phyloP scores from a whole-genome alignment of 2,113 vertebrate species.

The Semicossyphus pulcher region DNA sequence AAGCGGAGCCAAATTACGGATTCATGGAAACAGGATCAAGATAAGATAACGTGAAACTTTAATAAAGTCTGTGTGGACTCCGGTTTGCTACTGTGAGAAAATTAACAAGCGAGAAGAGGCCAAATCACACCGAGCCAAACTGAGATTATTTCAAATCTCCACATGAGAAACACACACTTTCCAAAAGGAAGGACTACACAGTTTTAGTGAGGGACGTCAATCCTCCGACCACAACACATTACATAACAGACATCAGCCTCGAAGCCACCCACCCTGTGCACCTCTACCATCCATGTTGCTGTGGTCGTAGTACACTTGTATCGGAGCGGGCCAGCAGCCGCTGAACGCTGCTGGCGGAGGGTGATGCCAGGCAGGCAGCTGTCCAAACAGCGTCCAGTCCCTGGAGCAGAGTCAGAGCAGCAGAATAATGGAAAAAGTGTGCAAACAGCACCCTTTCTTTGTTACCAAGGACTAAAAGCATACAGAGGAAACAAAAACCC shows the following conservation, averaged over 20 bases:
- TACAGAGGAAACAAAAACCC: conserved; percentile 57
- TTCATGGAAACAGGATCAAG: conserved; percentile 17
- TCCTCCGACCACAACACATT: conserved; percentile 1
- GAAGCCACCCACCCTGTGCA: conserved; percentile 42
- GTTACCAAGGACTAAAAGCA: conserved; percentile 63
- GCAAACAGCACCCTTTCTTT: conserved; percentile 62
- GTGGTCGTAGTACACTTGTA: conserved; percentile 48
- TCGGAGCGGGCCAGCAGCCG: conserved; percentile 25
- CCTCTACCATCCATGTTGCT: conserved; percentile 27
- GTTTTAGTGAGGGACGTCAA: conserved; percentile 5
- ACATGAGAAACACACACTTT: not conserved
- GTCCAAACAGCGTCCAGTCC: conserved; percentile 79
- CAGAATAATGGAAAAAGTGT: conserved; percentile 72
- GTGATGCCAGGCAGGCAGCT: conserved; percentile 77
- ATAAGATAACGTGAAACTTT: conserved; percentile 3
- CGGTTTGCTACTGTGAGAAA: conserved; percentile 3
- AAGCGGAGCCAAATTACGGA: not conserved
- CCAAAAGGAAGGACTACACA: not conserved
- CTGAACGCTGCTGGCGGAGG: conserved; percentile 47
- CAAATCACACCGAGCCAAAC: not conserved
- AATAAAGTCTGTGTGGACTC: not conserved
- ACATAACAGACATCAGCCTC: conserved; percentile 16
- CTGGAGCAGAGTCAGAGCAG: conserved; percentile 41
- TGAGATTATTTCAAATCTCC: not conserved
- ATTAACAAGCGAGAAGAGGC: not conserved